phyloP scores from a whole-genome alignment of 1,140 invertebrate genomes.

The Drosophila mauritiana region DNA sequence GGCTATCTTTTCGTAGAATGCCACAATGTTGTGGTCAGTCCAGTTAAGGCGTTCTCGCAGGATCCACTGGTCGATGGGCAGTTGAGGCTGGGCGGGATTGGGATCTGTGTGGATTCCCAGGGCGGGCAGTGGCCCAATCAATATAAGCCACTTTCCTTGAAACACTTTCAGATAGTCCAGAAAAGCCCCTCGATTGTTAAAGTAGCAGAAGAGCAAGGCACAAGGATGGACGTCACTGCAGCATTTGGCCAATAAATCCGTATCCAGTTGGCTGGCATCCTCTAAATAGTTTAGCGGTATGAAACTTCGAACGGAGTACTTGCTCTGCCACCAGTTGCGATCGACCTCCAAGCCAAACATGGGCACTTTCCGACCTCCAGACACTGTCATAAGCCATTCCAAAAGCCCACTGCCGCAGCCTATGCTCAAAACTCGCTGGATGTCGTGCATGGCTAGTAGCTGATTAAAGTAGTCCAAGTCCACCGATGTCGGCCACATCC shows the following conservation, averaged over 20 bases:
- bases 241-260: conserved; percentile 69
- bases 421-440: conserved; percentile 59
- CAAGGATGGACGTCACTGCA: conserved; percentile 70
- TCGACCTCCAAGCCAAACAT: conserved; percentile 87
- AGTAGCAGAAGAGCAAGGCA: conserved; percentile 91
- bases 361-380: conserved; percentile 75
- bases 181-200: conserved; percentile 89
- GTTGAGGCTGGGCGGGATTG: conserved; percentile 87
- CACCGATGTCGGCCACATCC: conserved; percentile 86
- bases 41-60: conserved; percentile 80
- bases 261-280: conserved; percentile 41
- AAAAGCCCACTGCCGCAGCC: conserved; percentile 78
- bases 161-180: conserved; percentile 87
- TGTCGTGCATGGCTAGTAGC: conserved; percentile 28
- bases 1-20: conserved; percentile 84
- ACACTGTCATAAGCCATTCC: conserved; percentile 67
- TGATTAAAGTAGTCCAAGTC: conserved; percentile 84
- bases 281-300: conserved; percentile 85
- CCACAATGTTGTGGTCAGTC: conserved; percentile 85
- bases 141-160: conserved; percentile 87
- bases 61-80: conserved; percentile 73
- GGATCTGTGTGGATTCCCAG: conserved; percentile 89
- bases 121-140: conserved; percentile 89
- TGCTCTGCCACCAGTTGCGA: conserved; percentile 87
- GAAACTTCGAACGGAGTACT: conserved; percentile 86